These are phyloP conservation scores for Australoheros facetus DNA, from an alignment of 2,797 vertebrate species.

Conservation along the genomic window DNA sequence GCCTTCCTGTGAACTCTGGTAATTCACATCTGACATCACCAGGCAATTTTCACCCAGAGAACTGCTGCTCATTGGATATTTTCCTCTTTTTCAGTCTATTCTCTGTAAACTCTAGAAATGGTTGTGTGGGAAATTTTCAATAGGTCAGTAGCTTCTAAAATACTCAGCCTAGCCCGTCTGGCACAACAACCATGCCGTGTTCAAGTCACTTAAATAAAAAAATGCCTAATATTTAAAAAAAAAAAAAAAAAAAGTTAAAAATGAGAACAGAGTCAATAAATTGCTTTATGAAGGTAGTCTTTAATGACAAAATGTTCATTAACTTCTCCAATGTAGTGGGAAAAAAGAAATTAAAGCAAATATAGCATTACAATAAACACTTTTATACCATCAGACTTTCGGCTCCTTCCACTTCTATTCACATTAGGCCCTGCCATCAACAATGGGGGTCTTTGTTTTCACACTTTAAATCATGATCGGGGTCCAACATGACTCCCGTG, in stretches of 20 bases:
- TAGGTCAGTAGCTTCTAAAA: background rate
- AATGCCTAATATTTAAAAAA: no score
- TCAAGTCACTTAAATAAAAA: background rate
- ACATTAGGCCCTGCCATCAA: slow-evolving; percentile 49
- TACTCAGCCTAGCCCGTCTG: background rate
- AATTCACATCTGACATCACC: no score
- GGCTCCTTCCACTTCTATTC: slow-evolving; percentile 45
- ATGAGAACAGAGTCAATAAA: background rate
- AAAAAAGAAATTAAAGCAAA: slow-evolving; percentile 65
- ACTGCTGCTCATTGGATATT: no score
- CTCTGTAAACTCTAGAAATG: no score
- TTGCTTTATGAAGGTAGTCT: slow-evolving; percentile 68
- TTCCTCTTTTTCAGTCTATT: no score
- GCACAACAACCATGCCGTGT: no score
- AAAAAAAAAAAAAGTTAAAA: background rate
- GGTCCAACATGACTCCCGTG: slow-evolving; percentile 26
- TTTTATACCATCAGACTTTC: slow-evolving; percentile 48
- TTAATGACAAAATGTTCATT: slow-evolving; percentile 76
- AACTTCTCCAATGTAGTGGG: slow-evolving; percentile 61
- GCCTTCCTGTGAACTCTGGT: no score
- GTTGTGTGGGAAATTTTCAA: background rate
- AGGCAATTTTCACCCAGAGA: no score
- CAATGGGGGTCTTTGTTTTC: slow-evolving; percentile 16
- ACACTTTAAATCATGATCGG: slow-evolving; percentile 14
- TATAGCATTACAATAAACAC: slow-evolving; percentile 58